Percentiles rank a stretch among this genome's conserved stretches.
These are phyloP conservation scores for Brachionus manjavacas DNA, from an alignment of 1,140 invertebrate species.

Conservation along the genomic window DNA sequence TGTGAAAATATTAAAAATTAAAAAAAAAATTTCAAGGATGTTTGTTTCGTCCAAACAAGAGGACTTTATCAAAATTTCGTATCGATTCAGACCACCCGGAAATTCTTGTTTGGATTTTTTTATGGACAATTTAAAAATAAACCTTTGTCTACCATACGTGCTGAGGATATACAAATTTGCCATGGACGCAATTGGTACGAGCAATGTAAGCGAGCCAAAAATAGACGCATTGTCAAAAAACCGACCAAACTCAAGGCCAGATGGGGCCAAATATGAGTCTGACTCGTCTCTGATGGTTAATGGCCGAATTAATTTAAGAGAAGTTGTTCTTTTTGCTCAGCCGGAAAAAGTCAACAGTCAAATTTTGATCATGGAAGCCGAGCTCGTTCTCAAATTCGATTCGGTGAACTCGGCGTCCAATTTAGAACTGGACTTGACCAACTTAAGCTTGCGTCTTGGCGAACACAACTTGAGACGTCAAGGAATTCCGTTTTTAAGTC, in stretches of 20 bases:
- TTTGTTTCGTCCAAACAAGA: constrained; percentile 59
- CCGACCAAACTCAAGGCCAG: not conserved
- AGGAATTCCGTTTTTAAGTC: constrained; percentile 38
- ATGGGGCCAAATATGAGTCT: not conserved
- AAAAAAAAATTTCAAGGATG: no score
- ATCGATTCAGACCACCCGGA: not conserved
- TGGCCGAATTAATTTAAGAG: constrained; percentile 63
- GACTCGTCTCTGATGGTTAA: constrained; percentile 61
- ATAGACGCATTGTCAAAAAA: not conserved
- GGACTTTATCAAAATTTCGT: constrained; percentile 57
- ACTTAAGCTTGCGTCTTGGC: not conserved
- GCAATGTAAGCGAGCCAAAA: constrained; percentile 56
- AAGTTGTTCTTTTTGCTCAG: constrained; percentile 71
- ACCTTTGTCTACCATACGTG: constrained; percentile 69
- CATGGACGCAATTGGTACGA: constrained; percentile 58
- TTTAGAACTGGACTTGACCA: not conserved
- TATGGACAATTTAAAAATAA: constrained; percentile 69
- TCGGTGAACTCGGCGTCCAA: not conserved
- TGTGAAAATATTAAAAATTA: no score
- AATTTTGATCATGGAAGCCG: constrained; percentile 63
- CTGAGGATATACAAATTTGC: constrained; percentile 66
- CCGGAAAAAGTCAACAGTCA: constrained; percentile 66
- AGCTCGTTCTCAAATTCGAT: not conserved
- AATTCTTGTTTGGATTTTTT: constrained; percentile 63
- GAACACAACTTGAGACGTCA: not conserved